Base-by-base conservation (phyloP, 92 coral and sea anemone species). In the Chrysogorgia sp. region DNA sequence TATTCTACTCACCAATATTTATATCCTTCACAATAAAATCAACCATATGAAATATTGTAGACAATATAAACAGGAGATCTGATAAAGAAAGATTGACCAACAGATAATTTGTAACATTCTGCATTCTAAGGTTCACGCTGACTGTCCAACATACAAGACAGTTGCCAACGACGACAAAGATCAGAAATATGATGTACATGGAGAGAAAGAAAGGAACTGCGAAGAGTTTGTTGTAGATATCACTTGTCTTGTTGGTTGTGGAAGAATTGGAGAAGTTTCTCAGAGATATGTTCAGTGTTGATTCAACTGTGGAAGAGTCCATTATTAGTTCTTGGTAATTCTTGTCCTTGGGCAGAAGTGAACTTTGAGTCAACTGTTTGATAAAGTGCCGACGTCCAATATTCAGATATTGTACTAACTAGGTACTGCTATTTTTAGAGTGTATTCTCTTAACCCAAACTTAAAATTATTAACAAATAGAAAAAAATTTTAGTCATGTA, bases 21-120 rank as follows among this genome's bases (percentile, higher is more conserved):
- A 69, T 13, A 69, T 69, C 76, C 48, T 69, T 69, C 14, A 69
- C 76, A 8, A 69, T 25, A 69, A 69, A 69, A 29, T 69, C 76
- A 6, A 19, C 60, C 23, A 69, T 41, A 0, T 69, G 76, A 40
- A 69, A 69, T 24, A 69, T 49, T 20, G 34, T 23, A 1, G 60
- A 69, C 15, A 69, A 25, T 25, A 60, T 30, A 45, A 45, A 60
- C 12, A 69, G 28, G 37, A 69, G 60, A 13, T 69, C 76, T 15
- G 76, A 50, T 1, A 69, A 7, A 15, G 76, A 59, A 20, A 69
- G 22, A 47, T 69, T 69, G 20, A 43, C 76, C 37, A 69, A 24
- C 40, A 69, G 45, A 14, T 69, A 69, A 26, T 69, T 69, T 26
- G 76, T 69, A 45, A 26, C 40, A 43, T 69, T 40, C 24, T 69